Evolutionary conservation across 1,140 invertebrate genomes (phyloP).

Genomic region (Drosophila hydei): DNA sequence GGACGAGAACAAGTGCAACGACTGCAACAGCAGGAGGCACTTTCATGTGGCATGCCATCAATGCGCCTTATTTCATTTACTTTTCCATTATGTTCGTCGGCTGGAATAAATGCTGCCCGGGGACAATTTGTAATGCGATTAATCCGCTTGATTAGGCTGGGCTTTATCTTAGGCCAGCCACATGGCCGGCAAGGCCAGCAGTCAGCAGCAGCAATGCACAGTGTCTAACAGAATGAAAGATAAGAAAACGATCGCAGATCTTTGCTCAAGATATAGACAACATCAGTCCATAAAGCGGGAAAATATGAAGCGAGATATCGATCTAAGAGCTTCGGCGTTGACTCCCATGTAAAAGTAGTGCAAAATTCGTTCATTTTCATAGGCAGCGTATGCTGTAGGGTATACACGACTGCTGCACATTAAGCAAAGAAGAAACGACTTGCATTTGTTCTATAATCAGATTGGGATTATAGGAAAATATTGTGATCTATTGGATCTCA

Average conservation of each 20-base stretch:
- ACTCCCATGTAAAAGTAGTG: too few relatives aligned
- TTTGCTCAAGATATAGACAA: neutral
- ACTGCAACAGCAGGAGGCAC: slow-evolving; percentile 38
- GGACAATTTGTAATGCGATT: slow-evolving; percentile 79
- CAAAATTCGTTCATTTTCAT: too few relatives aligned
- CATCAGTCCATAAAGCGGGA: too few relatives aligned
- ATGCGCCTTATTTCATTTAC: slow-evolving; percentile 68
- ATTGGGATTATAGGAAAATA: too few relatives aligned
- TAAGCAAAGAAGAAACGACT: too few relatives aligned
- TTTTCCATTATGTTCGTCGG: slow-evolving; percentile 57
- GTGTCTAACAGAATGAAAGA: neutral
- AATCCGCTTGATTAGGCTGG: slow-evolving; percentile 73
- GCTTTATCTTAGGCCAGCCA: slow-evolving; percentile 28
- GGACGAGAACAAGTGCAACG: slow-evolving; percentile 47
- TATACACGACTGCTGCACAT: too few relatives aligned
- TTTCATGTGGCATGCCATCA: slow-evolving; percentile 58
- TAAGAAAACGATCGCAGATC: neutral
- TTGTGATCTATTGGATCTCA: too few relatives aligned
- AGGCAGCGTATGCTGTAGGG: too few relatives aligned
- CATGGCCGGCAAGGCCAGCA: slow-evolving; percentile 22
- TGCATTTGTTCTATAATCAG: too few relatives aligned
- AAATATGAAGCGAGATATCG: too few relatives aligned
- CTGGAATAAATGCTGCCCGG: slow-evolving; percentile 60
- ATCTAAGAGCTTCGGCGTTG: too few relatives aligned
- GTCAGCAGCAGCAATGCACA: neutral